Evolutionary conservation across 2,113 vertebrate genomes (phyloP), one percentile per base, ranked within the genome.

Genomic region (Embiotoca jacksoni): DNA sequence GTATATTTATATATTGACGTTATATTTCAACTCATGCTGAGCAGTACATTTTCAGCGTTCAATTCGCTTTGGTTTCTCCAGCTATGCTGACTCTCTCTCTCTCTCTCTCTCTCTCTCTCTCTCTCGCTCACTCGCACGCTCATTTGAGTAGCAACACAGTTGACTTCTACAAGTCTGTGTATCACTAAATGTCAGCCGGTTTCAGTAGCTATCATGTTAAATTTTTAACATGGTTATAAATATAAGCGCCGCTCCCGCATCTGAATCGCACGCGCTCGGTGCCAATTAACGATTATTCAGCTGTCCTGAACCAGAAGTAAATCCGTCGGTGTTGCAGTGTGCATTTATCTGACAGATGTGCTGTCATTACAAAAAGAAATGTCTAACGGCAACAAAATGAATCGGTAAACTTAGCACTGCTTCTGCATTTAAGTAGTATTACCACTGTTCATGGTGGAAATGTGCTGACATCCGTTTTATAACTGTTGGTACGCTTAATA

Each of bases 201-300:
- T 53, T 72, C 15, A 2, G 31, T 44, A 59, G 60, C 59, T 68
- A 62, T 61, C 36, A 10, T 82, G 37, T 81, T 84, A 35, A 64
- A 87, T 84, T 73, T 85, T 78, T 81, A 56, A 85, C 62, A 53
- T 10, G 41, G 59, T 62, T 83, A 58, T 75, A 75, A 85, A 87
- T 78, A 71, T 67, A 71, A 65, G 62, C 16, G 8, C 56, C 13
- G 63, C 63, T 59, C 30, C 49, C 68, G 66, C n/a, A 58, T 73
- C 66, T 77, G 41, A 68, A 81, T 78, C 60, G 10, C 60, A 50
- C 52, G 13, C 56, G 75, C 52, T 75, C 7, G 10, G 64, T 52
- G 56, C 55, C 56, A 70, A 63, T 87, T 72, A 85, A 63, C 4
- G 14, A 80, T 63, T 70, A 75, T 69, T 62, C 77, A 23, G 23